Percentiles rank a stretch among this genome's conserved stretches.
phyloP scores from a whole-genome alignment of 1,140 invertebrate genomes.

The Anoplophora glabripennis region DNA sequence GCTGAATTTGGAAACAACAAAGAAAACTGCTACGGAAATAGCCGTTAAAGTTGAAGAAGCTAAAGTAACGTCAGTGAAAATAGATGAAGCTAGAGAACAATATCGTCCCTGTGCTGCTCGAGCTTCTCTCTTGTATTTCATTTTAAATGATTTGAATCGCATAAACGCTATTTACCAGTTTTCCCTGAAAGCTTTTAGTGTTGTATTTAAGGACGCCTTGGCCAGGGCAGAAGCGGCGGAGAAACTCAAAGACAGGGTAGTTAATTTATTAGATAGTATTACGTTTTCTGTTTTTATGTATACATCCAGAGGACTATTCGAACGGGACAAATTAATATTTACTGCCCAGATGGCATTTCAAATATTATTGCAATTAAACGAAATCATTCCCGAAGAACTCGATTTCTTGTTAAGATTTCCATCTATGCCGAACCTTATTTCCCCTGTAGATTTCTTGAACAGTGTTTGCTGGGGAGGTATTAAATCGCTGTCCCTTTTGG shows the following conservation, averaged over 20 bases:
- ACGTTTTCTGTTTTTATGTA: slow-evolving; percentile 85
- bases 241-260: slow-evolving; percentile 67
- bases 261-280: slow-evolving; percentile 82
- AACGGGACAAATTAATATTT: slow-evolving; percentile 90
- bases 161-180: slow-evolving; percentile 97
- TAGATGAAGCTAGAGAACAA: slow-evolving; percentile 85
- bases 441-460: slow-evolving; percentile 83
- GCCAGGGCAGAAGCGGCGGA: slow-evolving; percentile 66
- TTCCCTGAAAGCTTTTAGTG: slow-evolving; percentile 90
- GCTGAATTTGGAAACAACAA: slow-evolving; percentile 90
- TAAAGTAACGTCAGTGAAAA: slow-evolving; percentile 79
- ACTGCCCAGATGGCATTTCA: slow-evolving; percentile 78
- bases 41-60: slow-evolving; percentile 82
- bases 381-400: slow-evolving; percentile 70
- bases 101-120: slow-evolving; percentile 83
- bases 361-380: slow-evolving; percentile 65
- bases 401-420: slow-evolving; percentile 88
- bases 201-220: slow-evolving; percentile 89
- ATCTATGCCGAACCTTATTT: slow-evolving; percentile 59
- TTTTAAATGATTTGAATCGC: slow-evolving; percentile 88
- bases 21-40: slow-evolving; percentile 88
- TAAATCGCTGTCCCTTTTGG: slow-evolving; percentile 70
- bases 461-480: slow-evolving; percentile 86
- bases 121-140: slow-evolving; percentile 91
- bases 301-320: slow-evolving; percentile 87